Percentiles rank a stretch among this genome's conserved stretches.
Evolutionary conservation across 2,797 vertebrate genomes (phyloP).

Genomic region (Hydrolagus colliei): DNA sequence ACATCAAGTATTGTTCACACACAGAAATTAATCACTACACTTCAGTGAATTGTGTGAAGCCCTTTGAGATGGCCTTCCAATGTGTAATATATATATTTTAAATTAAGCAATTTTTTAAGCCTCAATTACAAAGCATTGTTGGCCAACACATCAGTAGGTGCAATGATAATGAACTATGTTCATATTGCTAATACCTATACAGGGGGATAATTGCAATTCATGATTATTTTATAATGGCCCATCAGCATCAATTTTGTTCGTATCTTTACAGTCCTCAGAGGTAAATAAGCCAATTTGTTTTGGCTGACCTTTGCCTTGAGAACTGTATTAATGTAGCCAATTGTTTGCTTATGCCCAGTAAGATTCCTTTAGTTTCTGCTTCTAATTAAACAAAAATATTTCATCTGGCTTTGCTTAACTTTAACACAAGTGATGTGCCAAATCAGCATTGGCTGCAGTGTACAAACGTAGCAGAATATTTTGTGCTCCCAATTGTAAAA

Average conservation of each 20-base stretch:
- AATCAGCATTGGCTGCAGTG: not conserved
- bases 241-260: not conserved
- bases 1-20: too few species aligned
- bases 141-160: too few species aligned
- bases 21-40: too few species aligned
- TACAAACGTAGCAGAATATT: not conserved
- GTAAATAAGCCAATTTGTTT: slow-evolving; percentile 44
- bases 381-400: slow-evolving; percentile 48
- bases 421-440: not conserved
- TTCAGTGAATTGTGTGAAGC: too few species aligned
- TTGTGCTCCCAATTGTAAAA: not conserved
- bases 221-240: too few species aligned
- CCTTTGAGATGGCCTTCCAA: too few species aligned
- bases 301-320: slow-evolving; percentile 33
- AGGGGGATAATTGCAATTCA: too few species aligned
- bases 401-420: not conserved
- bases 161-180: too few species aligned
- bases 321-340: slow-evolving; percentile 43
- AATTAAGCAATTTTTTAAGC: too few species aligned
- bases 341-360: slow-evolving; percentile 35
- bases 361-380: slow-evolving; percentile 45
- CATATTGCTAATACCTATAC: too few species aligned
- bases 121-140: too few species aligned
- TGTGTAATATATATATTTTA: too few species aligned
- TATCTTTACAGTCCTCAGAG: not conserved